Evolutionary conservation across 1,140 invertebrate species (phyloP).

Genomic region (Brachionus angularis): DNA sequence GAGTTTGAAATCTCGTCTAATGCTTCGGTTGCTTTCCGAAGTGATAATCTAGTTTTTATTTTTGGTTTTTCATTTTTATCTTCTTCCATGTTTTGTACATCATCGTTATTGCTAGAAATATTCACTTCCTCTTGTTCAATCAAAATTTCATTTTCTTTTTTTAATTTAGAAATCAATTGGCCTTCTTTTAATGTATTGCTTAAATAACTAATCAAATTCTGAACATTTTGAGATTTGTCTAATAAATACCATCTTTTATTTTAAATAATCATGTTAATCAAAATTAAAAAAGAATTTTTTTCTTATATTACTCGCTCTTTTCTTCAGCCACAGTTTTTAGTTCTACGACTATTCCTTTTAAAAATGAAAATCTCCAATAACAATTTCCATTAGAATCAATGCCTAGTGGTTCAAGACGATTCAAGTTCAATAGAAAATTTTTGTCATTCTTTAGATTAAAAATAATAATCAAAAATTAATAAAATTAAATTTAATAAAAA

Average conservation of each 20-base stretch:
- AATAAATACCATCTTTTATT: slow-evolving; percentile 1
- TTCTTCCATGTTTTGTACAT: neutral
- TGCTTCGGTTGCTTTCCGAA: neutral
- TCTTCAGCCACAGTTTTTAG: neutral
- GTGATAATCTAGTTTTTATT: neutral
- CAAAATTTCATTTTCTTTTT: neutral
- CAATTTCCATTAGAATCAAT: neutral
- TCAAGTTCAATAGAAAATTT: neutral
- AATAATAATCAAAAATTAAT: neutral
- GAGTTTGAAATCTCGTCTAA: too few relatives aligned
- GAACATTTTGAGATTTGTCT: neutral
- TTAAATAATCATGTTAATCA: neutral
- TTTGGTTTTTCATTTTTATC: neutral
- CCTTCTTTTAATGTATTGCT: neutral
- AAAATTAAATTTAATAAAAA: too few relatives aligned
- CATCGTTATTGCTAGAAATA: neutral
- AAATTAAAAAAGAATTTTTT: neutral
- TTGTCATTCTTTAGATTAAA: neutral
- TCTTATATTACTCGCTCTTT: slow-evolving; percentile 4
- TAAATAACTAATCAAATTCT: neutral
- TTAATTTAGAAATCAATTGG: neutral
- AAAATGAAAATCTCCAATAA: slow-evolving; percentile 21
- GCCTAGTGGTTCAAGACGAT: neutral
- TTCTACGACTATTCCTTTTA: slow-evolving; percentile 8
- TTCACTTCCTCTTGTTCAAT: neutral